phyloP scores from a whole-genome alignment of 2,888 invertebrate species.

The Sphinx pinastri region DNA sequence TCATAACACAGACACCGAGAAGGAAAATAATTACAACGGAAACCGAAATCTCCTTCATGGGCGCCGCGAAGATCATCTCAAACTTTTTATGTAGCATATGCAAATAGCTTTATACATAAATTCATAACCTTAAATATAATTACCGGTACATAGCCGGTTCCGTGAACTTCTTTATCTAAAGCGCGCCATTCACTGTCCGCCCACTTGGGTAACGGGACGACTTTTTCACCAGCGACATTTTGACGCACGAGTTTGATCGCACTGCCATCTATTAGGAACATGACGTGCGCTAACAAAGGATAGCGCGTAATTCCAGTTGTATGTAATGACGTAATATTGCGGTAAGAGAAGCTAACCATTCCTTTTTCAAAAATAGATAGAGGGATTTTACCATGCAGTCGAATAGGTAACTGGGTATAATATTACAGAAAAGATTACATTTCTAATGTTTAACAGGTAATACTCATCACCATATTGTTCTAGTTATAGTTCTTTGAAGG shows the following conservation, averaged over 20 bases:
- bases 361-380: too few relatives aligned
- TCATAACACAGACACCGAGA: too few relatives aligned
- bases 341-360: too few relatives aligned
- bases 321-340: neutral
- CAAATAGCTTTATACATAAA: slow-evolving; percentile 13
- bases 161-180: slow-evolving; percentile 28
- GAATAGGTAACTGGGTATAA: too few relatives aligned
- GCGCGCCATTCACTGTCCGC: slow-evolving; percentile 50
- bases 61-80: neutral
- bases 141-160: slow-evolving; percentile 22
- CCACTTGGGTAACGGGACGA: slow-evolving; percentile 52
- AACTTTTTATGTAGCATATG: slow-evolving; percentile 3
- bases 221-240: slow-evolving; percentile 38
- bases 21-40: neutral
- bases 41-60: neutral
- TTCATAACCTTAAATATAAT: slow-evolving; percentile 21
- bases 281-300: too few relatives aligned
- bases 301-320: too few relatives aligned
- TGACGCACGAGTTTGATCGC: slow-evolving; percentile 18
- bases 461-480: too few relatives aligned
- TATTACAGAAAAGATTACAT: too few relatives aligned
- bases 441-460: too few relatives aligned
- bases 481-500: too few relatives aligned
- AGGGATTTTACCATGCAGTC: too few relatives aligned
- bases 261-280: neutral